Evolutionary conservation across 1,140 invertebrate species (phyloP), one percentile per base, ranked within the genome.

Genomic region (Probaryconus sp.): DNA sequence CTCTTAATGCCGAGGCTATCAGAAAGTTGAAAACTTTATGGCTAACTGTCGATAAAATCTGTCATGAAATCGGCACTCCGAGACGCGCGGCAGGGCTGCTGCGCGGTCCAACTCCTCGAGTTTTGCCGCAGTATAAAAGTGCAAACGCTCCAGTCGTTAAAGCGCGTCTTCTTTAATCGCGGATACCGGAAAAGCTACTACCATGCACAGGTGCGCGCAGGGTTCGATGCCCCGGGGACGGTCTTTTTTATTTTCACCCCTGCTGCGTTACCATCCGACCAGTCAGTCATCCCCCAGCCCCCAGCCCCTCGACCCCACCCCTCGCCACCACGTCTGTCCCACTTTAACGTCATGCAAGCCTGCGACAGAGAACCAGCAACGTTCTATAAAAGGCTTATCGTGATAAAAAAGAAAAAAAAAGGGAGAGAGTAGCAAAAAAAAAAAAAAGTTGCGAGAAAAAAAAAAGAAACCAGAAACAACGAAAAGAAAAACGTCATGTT

Each of bases 141-240:
- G 43, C 24, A 35, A 55, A 63, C 14, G 50, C 48, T 40, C 35
- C n/a, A 31, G 30, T 60, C 51, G 48, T 65, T 70, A 76, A 70
- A 70, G 11, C 65, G 47, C 63, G 58, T 77, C 67, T 77, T 73
- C 64, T 73, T 69, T 75, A 75, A 76, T 72, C 58, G 68, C 50
- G 55, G 51, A 9, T 13, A 61, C 45, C 61, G 48, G 64, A 70
- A 73, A 73, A 48, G 58, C 33, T 24, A 45, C 31, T 43, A 20
- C 42, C 53, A 61, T 67, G 76, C 67, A 71, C 76, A 75, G 76
- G 76, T 75, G 71, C 63, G 31, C 65, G 43, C 21, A 56, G 61
- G 63, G 70, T 70, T 78, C 70, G 76, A 78, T 75, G 65, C 76
- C 71, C 71, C 71, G 17, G 55, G 67, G 67, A 56, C 40, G 37